phyloP scores from a whole-genome alignment of 2,888 invertebrate genomes.

The Bellardia pandia region DNA sequence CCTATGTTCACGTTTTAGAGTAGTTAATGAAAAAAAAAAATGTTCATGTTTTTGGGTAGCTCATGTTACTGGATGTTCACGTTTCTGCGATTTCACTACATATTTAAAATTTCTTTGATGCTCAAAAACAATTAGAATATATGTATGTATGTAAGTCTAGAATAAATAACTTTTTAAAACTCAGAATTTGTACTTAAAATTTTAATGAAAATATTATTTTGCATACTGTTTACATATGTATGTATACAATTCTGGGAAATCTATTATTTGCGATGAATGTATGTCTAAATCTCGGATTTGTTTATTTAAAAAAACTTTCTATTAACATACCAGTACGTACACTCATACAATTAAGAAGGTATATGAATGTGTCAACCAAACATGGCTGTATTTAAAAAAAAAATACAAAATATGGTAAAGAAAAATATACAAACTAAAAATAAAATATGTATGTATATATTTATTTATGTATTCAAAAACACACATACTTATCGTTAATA shows the following conservation, averaged over 20 bases:
- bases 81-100: too few relatives aligned
- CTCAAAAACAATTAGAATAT: too few relatives aligned
- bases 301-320: slow-evolving; percentile 1
- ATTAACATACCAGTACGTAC: background rate
- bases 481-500: slow-evolving; percentile 12
- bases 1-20: too few relatives aligned
- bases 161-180: too few relatives aligned
- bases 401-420: slow-evolving; percentile 6
- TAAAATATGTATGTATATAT: background rate
- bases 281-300: background rate
- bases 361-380: background rate
- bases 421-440: background rate
- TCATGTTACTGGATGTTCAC: too few relatives aligned
- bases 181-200: too few relatives aligned
- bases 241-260: slow-evolving; percentile 17
- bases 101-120: too few relatives aligned
- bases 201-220: background rate
- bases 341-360: background rate
- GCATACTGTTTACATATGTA: background rate
- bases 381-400: background rate
- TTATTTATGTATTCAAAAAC: slow-evolving; percentile 11
- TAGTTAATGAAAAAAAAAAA: too few relatives aligned
- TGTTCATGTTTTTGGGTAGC: too few relatives aligned
- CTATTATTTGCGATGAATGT: background rate
- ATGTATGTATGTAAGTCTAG: too few relatives aligned